Conservation (phyloP, 2,797 vertebrate genomes). For the Neolamprologus multifasciatus region DNA sequence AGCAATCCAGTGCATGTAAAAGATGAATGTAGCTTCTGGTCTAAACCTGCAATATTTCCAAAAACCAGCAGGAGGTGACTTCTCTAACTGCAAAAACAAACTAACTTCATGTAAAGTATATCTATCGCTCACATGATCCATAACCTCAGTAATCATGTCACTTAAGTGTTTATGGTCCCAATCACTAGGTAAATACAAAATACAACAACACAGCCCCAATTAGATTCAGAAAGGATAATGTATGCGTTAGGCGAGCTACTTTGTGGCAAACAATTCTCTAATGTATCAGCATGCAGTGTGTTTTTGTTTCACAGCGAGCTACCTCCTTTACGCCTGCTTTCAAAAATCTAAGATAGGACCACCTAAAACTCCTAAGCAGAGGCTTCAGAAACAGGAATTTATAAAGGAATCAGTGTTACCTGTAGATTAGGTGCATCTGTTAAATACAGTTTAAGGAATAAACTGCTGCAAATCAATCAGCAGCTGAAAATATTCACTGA, state of each 20-base stretch:
- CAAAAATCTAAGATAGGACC: neutral
- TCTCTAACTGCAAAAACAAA: neutral
- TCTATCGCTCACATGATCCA: neutral
- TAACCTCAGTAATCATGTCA: fast-evolving
- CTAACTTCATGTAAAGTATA: neutral
- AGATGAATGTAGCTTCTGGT: neutral
- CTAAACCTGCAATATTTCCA: neutral
- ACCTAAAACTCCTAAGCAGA: neutral
- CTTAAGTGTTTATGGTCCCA: neutral
- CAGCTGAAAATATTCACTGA: neutral
- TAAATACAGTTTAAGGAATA: neutral
- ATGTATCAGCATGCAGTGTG: neutral
- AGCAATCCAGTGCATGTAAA: neutral
- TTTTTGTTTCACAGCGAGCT: neutral
- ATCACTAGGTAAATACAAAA: neutral
- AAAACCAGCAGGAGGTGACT: neutral
- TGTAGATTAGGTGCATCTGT: neutral
- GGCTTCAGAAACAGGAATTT: neutral
- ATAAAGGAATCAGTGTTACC: neutral
- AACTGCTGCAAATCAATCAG: neutral
- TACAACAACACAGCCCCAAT: neutral
- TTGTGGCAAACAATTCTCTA: neutral
- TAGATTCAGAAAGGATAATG: neutral
- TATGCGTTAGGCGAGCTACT: neutral
- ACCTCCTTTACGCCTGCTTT: neutral